Conservation (phyloP, 2,797 vertebrate genomes). For the Poeciliopsis paucimaculata region DNA sequence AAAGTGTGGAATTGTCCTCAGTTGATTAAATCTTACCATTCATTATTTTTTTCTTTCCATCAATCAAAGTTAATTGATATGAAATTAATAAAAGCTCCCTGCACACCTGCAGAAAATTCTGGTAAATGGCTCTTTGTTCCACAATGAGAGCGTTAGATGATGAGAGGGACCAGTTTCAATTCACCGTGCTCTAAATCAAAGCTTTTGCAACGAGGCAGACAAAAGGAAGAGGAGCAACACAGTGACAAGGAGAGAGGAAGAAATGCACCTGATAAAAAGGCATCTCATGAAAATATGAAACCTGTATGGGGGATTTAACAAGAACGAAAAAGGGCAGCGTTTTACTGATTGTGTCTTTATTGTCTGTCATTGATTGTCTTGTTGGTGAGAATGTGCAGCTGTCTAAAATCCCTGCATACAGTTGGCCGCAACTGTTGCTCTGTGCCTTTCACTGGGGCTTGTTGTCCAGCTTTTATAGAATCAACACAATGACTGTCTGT, state of each 20-base stretch:
- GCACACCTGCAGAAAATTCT: slow-evolving; percentile 15
- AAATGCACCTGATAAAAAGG: background rate
- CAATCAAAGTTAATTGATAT: slow-evolving; percentile 45
- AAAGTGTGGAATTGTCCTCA: background rate
- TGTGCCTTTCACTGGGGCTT: slow-evolving; percentile 14
- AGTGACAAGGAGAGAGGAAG: background rate
- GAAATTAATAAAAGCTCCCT: slow-evolving; percentile 37
- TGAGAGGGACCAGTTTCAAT: slow-evolving; percentile 16
- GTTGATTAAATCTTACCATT: slow-evolving; percentile 28
- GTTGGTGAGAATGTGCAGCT: background rate
- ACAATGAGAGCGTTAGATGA: slow-evolving; percentile 15
- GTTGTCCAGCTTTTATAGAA: slow-evolving; percentile 30
- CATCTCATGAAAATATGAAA: background rate
- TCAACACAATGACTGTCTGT: slow-evolving; percentile 2
- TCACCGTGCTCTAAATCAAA: slow-evolving; percentile 12
- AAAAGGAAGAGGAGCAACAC: background rate
- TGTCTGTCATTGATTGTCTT: background rate
- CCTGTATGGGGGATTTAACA: background rate
- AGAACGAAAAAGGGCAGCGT: background rate
- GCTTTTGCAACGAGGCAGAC: slow-evolving; percentile 20
- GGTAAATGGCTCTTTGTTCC: slow-evolving; percentile 8
- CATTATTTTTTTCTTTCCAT: slow-evolving; percentile 32
- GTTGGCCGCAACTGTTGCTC: background rate
- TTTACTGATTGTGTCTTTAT: background rate
- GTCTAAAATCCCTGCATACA: background rate